A percentile compares a stretch with the other conserved stretches of the same genome.
These are phyloP conservation scores for Hyperoodon ampullatus DNA, from an alignment of 2,113 vertebrate species.

Conservation along the genomic window DNA sequence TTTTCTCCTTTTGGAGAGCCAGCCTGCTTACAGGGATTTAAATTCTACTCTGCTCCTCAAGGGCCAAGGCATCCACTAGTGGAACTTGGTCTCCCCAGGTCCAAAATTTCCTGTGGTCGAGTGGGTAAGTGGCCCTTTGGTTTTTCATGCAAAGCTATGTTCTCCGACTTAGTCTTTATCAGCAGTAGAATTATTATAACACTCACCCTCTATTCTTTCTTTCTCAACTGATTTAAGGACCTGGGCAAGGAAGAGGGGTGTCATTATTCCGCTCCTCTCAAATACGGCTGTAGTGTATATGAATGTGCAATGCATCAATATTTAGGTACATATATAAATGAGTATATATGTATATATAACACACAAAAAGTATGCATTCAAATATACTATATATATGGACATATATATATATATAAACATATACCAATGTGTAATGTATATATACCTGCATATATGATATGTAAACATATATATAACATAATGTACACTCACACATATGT, in stretches of 20 bases:
- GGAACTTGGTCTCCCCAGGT: background rate
- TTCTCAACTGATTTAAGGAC: background rate
- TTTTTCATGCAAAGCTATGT: background rate
- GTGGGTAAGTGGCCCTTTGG: background rate
- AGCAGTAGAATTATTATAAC: background rate
- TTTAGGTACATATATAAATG: background rate
- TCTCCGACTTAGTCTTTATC: background rate
- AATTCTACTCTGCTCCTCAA: background rate
- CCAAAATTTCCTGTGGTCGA: background rate
- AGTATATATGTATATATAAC: background rate
- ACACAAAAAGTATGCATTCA: background rate
- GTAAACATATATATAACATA: background rate
- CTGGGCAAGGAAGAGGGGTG: background rate
- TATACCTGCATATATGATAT: background rate
- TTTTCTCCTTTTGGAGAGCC: background rate
- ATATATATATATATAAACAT: background rate
- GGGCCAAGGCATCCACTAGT: fast-evolving
- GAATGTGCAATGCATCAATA: background rate
- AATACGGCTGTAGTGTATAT: background rate
- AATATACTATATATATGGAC: background rate
- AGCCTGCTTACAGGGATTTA: background rate
- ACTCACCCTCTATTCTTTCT: background rate
- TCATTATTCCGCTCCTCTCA: background rate
- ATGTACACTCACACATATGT: background rate
- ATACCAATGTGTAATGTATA: background rate